Percentiles rank a stretch among this genome's conserved stretches.
Evolutionary conservation across 2,888 invertebrate species (phyloP).

Genomic region (Drosophila paranaensis): DNA sequence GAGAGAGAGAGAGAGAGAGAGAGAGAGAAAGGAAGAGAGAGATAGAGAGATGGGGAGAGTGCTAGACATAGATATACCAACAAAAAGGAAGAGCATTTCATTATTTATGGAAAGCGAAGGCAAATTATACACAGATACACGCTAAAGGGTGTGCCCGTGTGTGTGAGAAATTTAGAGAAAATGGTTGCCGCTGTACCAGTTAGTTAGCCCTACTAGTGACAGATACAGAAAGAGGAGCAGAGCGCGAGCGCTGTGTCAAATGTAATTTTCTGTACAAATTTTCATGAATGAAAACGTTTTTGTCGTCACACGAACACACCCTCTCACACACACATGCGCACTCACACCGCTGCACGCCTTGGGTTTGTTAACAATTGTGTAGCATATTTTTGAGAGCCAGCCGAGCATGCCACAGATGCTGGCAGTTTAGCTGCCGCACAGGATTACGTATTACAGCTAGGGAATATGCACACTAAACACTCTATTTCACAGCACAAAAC

Average conservation of each 20-base stretch:
- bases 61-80: conserved; percentile 19
- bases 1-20: conserved; percentile 6
- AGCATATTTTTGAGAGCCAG: conserved; percentile 66
- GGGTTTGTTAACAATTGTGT: conserved; percentile 60
- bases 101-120: conserved; percentile 72
- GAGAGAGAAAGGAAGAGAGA: neutral
- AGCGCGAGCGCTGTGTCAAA: conserved; percentile 28
- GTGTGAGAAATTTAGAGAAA: conserved; percentile 62
- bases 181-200: conserved; percentile 49
- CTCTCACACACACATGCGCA: neutral
- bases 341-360: conserved; percentile 2
- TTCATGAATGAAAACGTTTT: conserved; percentile 73
- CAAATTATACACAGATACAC: conserved; percentile 60
- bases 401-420: conserved; percentile 63
- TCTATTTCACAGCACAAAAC: conserved; percentile 13
- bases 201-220: conserved; percentile 44
- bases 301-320: conserved; percentile 25
- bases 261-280: conserved; percentile 69
- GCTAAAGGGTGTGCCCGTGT: conserved; percentile 1
- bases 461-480: conserved; percentile 40
- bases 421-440: conserved; percentile 37
- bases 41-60: too few relatives aligned
- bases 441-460: conserved; percentile 29
- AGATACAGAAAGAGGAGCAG: neutral
- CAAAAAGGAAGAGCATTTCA: conserved; percentile 49